These are phyloP conservation scores for Petromus typicus DNA, from an alignment of 2,113 vertebrate species.

Conservation along the genomic window DNA sequence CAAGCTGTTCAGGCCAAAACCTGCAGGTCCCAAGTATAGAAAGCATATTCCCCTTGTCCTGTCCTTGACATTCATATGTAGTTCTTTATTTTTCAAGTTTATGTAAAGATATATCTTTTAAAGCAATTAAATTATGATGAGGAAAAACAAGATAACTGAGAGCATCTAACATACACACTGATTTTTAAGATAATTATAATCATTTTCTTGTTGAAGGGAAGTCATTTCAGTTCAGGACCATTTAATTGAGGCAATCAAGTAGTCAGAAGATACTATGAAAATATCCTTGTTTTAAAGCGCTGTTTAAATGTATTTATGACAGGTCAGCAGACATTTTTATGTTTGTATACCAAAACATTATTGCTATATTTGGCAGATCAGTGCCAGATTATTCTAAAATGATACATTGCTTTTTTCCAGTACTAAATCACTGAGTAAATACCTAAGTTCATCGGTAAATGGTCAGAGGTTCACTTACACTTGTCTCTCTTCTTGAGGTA, in stretches of 20 bases:
- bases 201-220: conserved; percentile 63
- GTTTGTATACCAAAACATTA: conserved; percentile 41
- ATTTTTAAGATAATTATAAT: conserved; percentile 69
- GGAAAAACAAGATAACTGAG: conserved; percentile 56
- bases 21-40: not conserved
- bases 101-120: conserved; percentile 33
- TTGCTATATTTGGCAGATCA: not conserved
- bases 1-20: not conserved
- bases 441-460: not conserved
- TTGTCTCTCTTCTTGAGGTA: no score
- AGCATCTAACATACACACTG: not conserved
- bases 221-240: conserved; percentile 48
- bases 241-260: conserved; percentile 61
- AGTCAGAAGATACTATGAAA: conserved; percentile 47
- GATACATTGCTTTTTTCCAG: not conserved
- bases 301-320: conserved; percentile 55
- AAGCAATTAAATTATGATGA: conserved; percentile 68
- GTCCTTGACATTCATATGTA: conserved; percentile 32
- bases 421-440: not conserved
- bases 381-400: conserved; percentile 35
- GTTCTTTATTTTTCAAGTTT: conserved; percentile 34
- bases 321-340: conserved; percentile 57
- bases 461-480: no score
- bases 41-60: not conserved
- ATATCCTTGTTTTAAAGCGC: conserved; percentile 44